These are phyloP conservation scores for Pygocentrus nattereri DNA, from an alignment of 2,797 vertebrate genomes.

Conservation along the genomic window DNA sequence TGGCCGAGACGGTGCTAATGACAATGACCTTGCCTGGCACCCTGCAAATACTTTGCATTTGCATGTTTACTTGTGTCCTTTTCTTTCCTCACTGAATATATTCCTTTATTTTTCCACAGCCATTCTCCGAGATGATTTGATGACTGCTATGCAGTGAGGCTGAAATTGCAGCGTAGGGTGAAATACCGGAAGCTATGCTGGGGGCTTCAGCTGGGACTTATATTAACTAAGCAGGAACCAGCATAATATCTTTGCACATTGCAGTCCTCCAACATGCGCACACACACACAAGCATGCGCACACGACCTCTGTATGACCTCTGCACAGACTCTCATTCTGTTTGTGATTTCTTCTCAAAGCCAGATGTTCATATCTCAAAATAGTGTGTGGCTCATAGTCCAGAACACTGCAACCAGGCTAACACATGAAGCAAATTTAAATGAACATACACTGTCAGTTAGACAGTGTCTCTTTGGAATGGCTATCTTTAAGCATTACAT, in stretches of 20 bases:
- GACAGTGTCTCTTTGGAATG: background rate
- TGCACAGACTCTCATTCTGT: slow-evolving; percentile 20
- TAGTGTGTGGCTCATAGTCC: background rate
- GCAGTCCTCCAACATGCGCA: slow-evolving; percentile 39
- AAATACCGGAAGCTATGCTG: slow-evolving; percentile 52
- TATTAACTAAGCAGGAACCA: slow-evolving; percentile 49
- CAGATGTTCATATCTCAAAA: background rate
- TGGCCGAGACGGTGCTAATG: background rate
- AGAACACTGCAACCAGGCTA: background rate
- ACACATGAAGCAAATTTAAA: background rate
- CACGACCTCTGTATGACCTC: slow-evolving; percentile 58
- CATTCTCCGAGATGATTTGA: slow-evolving; percentile 36
- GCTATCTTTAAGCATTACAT: background rate
- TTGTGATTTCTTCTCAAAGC: background rate
- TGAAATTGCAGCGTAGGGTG: slow-evolving; percentile 56
- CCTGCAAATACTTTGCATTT: background rate
- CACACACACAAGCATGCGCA: slow-evolving; percentile 16
- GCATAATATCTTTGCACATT: slow-evolving; percentile 52
- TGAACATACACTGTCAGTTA: background rate
- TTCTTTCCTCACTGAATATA: slow-evolving; percentile 3
- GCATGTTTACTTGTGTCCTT: slow-evolving; percentile 4
- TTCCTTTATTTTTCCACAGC: slow-evolving; percentile 33
- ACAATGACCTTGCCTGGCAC: slow-evolving; percentile 46
- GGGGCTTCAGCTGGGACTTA: slow-evolving; percentile 45
- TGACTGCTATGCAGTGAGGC: slow-evolving; percentile 47